phyloP scores from a whole-genome alignment of 2,797 vertebrate species.

The Acomys russatus region DNA sequence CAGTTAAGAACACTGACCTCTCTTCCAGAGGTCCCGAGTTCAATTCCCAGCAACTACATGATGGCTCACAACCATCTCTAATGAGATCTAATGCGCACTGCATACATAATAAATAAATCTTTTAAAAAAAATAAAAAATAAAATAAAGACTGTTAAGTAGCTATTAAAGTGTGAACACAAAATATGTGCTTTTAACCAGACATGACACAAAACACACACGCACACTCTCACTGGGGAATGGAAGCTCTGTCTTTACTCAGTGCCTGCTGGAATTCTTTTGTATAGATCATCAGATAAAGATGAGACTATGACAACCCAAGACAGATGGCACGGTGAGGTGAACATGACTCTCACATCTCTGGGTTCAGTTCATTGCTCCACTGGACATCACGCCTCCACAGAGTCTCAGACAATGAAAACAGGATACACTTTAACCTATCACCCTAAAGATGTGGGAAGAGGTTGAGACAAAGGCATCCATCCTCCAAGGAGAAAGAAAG shows the following conservation, averaged over 20 bases:
- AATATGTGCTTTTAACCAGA: conserved; percentile 24
- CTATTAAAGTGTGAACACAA: conserved; percentile 54
- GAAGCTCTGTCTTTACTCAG: neutral
- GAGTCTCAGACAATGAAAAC: conserved; percentile 1
- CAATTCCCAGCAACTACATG: too few species aligned
- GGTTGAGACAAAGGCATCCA: neutral
- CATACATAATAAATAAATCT: too few species aligned
- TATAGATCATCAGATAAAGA: neutral
- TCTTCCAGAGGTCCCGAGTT: too few species aligned
- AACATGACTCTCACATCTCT: neutral
- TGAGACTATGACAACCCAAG: neutral
- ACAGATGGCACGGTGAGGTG: neutral
- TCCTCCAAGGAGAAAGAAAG: neutral
- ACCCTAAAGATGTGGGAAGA: neutral
- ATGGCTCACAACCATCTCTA: too few species aligned
- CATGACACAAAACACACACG: neutral
- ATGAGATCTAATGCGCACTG: too few species aligned
- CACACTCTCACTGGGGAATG: neutral
- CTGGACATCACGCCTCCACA: neutral
- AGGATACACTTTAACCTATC: neutral
- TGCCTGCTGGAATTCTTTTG: neutral
- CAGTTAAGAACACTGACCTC: too few species aligned
- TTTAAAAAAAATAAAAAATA: too few species aligned
- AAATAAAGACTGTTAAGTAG: neutral
- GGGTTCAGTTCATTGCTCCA: neutral